Percentiles rank a stretch among this genome's conserved stretches.
Conservation (phyloP, 1,140 invertebrate genomes). For the Subanguina moxae region DNA sequence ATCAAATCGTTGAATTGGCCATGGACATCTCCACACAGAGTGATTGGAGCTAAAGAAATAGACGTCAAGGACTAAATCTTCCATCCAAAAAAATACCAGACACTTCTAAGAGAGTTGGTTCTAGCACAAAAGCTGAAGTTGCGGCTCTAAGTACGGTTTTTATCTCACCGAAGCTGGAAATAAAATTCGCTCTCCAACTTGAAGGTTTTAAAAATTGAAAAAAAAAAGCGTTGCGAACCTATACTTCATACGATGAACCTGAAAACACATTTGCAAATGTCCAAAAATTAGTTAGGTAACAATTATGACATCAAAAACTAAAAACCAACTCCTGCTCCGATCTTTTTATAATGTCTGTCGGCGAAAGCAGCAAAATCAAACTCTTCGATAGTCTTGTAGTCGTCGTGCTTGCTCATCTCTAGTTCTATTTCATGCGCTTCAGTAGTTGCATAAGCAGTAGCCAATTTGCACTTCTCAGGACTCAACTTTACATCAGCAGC, state of each 20-base stretch:
- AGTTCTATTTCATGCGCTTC: too few species aligned
- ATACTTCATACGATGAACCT: slow-evolving; percentile 40
- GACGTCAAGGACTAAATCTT: neutral
- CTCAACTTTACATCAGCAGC: too few species aligned
- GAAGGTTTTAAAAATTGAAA: too few species aligned
- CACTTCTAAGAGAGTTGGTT: slow-evolving; percentile 52
- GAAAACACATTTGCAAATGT: neutral
- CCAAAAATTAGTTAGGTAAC: neutral
- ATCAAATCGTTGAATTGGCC: slow-evolving; percentile 60
- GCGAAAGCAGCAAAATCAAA: slow-evolving; percentile 34
- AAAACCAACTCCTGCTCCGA: slow-evolving; percentile 29
- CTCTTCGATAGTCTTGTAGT: slow-evolving; percentile 16
- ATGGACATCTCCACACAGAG: slow-evolving; percentile 58
- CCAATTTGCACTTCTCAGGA: too few species aligned
- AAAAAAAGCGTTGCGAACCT: too few species aligned
- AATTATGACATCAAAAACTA: slow-evolving; percentile 6
- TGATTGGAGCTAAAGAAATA: slow-evolving; percentile 51
- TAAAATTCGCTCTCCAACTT: too few species aligned
- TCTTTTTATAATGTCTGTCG: slow-evolving; percentile 35
- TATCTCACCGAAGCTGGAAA: slow-evolving; percentile 11
- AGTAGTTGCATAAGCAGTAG: too few species aligned
- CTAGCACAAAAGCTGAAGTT: slow-evolving; percentile 21
- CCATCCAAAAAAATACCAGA: neutral
- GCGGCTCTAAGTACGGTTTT: slow-evolving; percentile 25
- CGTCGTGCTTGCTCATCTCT: neutral